Conservation (phyloP, 2,888 invertebrate species). For the Drosophila nr. perissopoda region DNA sequence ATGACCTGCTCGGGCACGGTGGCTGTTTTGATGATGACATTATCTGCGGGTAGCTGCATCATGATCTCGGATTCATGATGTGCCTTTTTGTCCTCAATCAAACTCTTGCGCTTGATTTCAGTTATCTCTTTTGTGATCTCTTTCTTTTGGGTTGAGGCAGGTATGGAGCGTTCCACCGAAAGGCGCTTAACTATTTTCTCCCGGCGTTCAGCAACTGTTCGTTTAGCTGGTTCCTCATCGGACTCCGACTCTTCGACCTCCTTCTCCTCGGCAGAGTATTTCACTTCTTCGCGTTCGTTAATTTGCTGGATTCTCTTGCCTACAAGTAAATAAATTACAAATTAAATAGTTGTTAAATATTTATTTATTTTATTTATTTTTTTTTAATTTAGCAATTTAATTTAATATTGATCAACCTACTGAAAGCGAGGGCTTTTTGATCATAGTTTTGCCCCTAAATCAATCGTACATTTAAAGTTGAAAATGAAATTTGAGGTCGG, state of each 20-base stretch:
- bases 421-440: no score
- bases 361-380: no score
- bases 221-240: slow-evolving; percentile 88
- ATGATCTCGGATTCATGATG: slow-evolving; percentile 85
- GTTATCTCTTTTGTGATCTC: slow-evolving; percentile 91
- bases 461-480: no score
- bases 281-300: slow-evolving; percentile 88
- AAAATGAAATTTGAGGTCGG: no score
- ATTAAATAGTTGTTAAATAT: not conserved
- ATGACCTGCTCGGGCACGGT: slow-evolving; percentile 84
- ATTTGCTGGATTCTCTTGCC: slow-evolving; percentile 84
- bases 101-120: slow-evolving; percentile 89
- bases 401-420: no score
- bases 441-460: no score
- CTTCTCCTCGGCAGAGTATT: slow-evolving; percentile 93
- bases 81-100: slow-evolving; percentile 85
- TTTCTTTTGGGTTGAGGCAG: slow-evolving; percentile 90
- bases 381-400: no score
- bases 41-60: slow-evolving; percentile 85
- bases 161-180: slow-evolving; percentile 89
- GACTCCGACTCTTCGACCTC: slow-evolving; percentile 88
- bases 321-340: slow-evolving; percentile 43
- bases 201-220: slow-evolving; percentile 91
- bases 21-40: slow-evolving; percentile 84
- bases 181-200: slow-evolving; percentile 91